Conservation (phyloP, 2,113 vertebrate genomes). For the Paralichthys olivaceus region DNA sequence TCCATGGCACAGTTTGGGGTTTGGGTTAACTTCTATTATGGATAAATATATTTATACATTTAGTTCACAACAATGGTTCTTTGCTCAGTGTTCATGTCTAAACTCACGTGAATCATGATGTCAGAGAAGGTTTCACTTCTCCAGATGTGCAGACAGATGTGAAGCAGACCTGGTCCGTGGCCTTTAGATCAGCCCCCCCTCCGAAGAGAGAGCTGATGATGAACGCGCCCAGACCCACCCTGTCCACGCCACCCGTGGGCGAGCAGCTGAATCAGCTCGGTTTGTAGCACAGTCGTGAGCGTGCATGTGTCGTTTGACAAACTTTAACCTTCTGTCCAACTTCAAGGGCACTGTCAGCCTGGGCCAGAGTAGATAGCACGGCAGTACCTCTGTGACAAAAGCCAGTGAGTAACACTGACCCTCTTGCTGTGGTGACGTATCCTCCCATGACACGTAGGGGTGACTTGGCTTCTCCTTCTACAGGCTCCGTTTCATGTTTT, state of each 20-base stretch:
- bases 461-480: conserved; percentile 30
- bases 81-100: background rate
- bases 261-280: conserved; percentile 60
- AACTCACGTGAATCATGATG: background rate
- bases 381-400: conserved; percentile 46
- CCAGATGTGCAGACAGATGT: conserved; percentile 44
- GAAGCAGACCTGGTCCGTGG: conserved; percentile 18
- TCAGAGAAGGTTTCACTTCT: conserved; percentile 7
- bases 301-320: conserved; percentile 51
- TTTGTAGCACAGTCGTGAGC: conserved; percentile 37
- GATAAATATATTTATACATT: background rate
- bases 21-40: background rate
- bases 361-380: conserved; percentile 29
- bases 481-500: conserved; percentile 10
- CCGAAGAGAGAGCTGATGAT: conserved; percentile 25
- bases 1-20: no score
- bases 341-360: conserved; percentile 42
- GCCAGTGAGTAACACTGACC: conserved; percentile 45
- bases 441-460: conserved; percentile 43
- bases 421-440: conserved; percentile 51
- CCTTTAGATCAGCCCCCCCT: conserved; percentile 27
- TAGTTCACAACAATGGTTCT: background rate
- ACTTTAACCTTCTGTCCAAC: conserved; percentile 54
- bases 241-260: conserved; percentile 35
- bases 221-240: conserved; percentile 41